These are phyloP conservation scores for Dromaius novaehollandiae DNA, from an alignment of 2,113 vertebrate species.

Conservation along the genomic window DNA sequence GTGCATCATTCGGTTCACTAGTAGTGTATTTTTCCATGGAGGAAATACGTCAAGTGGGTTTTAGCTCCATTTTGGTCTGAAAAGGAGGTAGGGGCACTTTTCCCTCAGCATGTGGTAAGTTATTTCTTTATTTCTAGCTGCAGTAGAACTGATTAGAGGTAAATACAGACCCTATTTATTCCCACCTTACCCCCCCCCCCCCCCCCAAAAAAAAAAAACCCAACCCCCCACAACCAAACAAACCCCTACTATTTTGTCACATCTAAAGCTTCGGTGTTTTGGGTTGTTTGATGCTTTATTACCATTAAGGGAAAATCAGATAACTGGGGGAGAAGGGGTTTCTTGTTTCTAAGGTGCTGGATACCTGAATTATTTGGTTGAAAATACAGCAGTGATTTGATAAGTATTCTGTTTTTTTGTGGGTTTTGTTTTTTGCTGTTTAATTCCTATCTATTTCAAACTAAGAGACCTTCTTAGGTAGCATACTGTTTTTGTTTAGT, in stretches of 20 bases:
- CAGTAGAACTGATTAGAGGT: neutral
- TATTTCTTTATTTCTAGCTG: neutral
- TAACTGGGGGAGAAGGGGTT: neutral
- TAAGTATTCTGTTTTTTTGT: neutral
- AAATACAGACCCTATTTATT: neutral
- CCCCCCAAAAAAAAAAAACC: neutral
- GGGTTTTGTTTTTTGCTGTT: too few species aligned
- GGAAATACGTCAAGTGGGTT: neutral
- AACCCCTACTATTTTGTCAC: neutral
- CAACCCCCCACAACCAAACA: too few species aligned
- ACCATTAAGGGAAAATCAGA: neutral
- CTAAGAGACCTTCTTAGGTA: neutral
- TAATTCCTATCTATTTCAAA: neutral
- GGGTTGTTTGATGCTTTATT: neutral
- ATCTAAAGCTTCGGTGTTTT: accelerated
- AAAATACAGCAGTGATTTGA: neutral
- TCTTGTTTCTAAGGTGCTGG: neutral
- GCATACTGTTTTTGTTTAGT: neutral
- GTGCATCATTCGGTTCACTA: neutral
- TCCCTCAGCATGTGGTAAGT: too few species aligned
- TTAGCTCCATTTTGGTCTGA: neutral
- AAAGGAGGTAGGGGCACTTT: neutral
- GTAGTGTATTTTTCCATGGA: neutral
- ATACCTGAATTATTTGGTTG: neutral
- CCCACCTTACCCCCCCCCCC: too few species aligned